Conservation (phyloP, 2,888 invertebrate species). For the Anoncus sp. region DNA sequence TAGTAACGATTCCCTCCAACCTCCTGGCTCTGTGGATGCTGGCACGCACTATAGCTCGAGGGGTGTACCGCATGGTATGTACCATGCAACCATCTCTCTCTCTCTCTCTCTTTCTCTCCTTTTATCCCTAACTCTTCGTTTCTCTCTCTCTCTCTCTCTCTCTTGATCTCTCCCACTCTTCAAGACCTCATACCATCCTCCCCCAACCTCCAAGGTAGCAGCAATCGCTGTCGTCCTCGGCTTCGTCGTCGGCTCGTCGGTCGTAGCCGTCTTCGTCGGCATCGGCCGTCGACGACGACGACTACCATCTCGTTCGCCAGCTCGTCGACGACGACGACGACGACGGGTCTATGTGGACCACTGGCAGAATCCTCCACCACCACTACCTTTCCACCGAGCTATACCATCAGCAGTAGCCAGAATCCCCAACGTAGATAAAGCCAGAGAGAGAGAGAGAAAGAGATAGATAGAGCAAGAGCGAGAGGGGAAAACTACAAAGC, state of each 20-base stretch:
- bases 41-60: conserved; percentile 76
- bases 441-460: conserved; percentile 57
- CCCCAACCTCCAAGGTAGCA: conserved; percentile 8
- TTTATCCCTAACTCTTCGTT: too few species aligned
- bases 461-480: conserved; percentile 52
- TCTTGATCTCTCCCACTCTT: conserved; percentile 32
- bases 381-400: conserved; percentile 2
- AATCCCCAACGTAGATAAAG: conserved; percentile 54
- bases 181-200: conserved; percentile 9
- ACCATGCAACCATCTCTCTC: conserved; percentile 52
- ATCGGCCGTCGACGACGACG: conserved; percentile 41
- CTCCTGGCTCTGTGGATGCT: conserved; percentile 74
- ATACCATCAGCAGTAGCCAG: conserved; percentile 48
- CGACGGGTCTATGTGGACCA: conserved; percentile 59
- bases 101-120: conserved; percentile 29
- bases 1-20: conserved; percentile 82
- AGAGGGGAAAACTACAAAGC: conserved; percentile 64
- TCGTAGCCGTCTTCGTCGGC: conserved; percentile 13
- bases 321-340: conserved; percentile 61
- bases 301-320: conserved; percentile 53
- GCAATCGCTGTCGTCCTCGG: conserved; percentile 31
- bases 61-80: conserved; percentile 68
- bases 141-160: conserved; percentile 32
- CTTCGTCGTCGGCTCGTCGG: conserved; percentile 25
- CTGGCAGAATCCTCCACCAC: conserved; percentile 16